Evolutionary conservation across 2,888 invertebrate genomes (phyloP), one percentile per base, ranked within the genome.

Genomic region (Branchellion lobata): DNA sequence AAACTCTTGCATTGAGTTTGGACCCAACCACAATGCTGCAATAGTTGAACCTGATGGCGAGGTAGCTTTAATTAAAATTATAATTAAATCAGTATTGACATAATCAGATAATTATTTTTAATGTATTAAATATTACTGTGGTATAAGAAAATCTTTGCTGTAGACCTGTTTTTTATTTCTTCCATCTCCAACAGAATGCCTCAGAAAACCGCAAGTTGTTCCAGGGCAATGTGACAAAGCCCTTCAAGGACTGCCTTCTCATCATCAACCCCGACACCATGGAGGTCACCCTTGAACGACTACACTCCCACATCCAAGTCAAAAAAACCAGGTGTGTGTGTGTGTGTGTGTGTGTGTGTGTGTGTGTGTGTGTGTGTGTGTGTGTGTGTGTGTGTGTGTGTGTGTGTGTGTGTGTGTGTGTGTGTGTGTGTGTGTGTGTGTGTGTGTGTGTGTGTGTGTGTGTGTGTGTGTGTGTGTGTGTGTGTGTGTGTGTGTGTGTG

Each of bases 21-120:
- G 94, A 83, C 91, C 92, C 84, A 93, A 93, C 86, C 93, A 95
- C 88, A 88, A 89, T 83, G 90, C 90, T 24, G 94, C 94, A 88
- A 94, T 97, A 85, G 94, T 94, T 83, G 94, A 96, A 84, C 96
- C 96, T 83, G 94, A 96, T 91, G 91, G 94, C 87, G 95, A 96
- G 84, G 88, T 88, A 96, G 84, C 88, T 57, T 8, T 57, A n/a
- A 57, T 40, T 40, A 40, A 40, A 5, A 40, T 40, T 40, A 8
- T 40, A 40, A 14, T 40, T 40, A 40, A n/a, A 51, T 18, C 51
- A 3, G 29, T 65, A 65, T 65, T 27, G n/a, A 65, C 29, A 34
- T 53, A 18, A 53, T 27, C n/a, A 96, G 84, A 88, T 88, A 96
- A 84, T 88, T 57, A 5, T 57, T 5, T 14, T 40, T 40, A 40